Percentiles rank a stretch among this genome's conserved stretches.
These are phyloP conservation scores for Synanthedon tipuliformis DNA, from an alignment of 2,888 invertebrate genomes.

Conservation along the genomic window DNA sequence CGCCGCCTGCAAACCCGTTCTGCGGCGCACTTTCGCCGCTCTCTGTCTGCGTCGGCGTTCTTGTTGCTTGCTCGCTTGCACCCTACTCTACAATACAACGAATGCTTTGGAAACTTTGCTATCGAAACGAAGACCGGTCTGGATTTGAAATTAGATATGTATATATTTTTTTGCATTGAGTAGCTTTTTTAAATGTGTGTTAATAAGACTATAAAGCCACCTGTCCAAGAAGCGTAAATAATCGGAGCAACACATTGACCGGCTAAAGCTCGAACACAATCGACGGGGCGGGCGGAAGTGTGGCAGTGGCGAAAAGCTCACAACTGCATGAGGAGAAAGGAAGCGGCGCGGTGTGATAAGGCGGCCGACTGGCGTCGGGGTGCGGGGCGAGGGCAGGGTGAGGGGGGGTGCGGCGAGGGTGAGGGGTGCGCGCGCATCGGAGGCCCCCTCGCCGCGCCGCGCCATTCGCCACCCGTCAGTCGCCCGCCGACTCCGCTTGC, in stretches of 20 bases:
- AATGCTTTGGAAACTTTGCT: no score
- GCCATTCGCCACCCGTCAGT: conserved; percentile 62
- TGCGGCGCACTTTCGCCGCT: conserved; percentile 61
- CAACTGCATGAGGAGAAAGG: conserved; percentile 69
- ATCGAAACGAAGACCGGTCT: no score
- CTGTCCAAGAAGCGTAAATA: conserved; percentile 27
- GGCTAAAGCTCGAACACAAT: conserved; percentile 48
- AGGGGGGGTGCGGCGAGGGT: conserved; percentile 25
- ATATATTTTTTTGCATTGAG: no score
- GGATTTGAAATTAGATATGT: no score
- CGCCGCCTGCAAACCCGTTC: conserved; percentile 59
- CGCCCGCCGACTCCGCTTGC: conserved; percentile 72
- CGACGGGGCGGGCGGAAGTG: conserved; percentile 62
- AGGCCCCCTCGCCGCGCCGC: conserved; percentile 60
- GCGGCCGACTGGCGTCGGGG: conserved; percentile 53
- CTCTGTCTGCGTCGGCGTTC: conserved; percentile 30
- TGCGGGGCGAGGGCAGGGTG: conserved; percentile 15
- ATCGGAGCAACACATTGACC: conserved; percentile 48
- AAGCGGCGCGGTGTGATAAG: conserved; percentile 65
- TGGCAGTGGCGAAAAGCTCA: conserved; percentile 67
- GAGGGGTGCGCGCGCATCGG: conserved; percentile 59
- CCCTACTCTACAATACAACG: conserved; percentile 8
- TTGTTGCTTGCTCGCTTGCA: conserved; percentile 43
- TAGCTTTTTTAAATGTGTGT: no score
- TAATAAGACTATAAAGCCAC: conserved; percentile 7